Evolutionary conservation across 2,113 vertebrate genomes (phyloP), one percentile per base, ranked within the genome.

Genomic region (Takifugu flavidus): DNA sequence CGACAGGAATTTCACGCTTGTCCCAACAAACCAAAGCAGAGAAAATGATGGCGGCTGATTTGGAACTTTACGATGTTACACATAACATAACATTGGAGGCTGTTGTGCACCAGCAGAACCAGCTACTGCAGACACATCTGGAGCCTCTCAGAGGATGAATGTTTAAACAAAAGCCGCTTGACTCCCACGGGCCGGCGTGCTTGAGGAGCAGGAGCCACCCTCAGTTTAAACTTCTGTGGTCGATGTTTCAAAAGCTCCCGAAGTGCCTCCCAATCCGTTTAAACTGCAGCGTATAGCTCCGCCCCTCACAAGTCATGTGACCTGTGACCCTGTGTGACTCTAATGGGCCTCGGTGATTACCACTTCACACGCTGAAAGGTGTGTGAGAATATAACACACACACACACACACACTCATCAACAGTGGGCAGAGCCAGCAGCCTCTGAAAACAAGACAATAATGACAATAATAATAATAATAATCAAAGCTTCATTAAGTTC

Each of bases 121-220:
- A 11, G 61, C 50, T 55, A 49, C 67, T 70, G 74, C 34, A 78
- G 65, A 64, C 75, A 82, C 86, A 91, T 83, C 88, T 90, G 87
- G 72, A 77, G 65, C 78, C 62, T 72, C 79, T 89, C 83, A 84
- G 80, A 82, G 70, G 70, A 83, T 70, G 53, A 83, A 79, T 87
- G 83, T 84, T 87, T 85, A 87, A 83, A 86, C 79, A 89, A 81
- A 68, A 80, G 80, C 67, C 73, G 53, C 77, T 74, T 79, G 58
- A 52, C 59, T 79, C 79, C 79, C 71, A 42, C 49, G 13, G 57
- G n/a, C 65, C 51, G 43, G 68, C 57, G 25, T 66, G 68, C 76
- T 15, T 79, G 74, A 62, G 77, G 70, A 77, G 68, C 72, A 27
- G 72, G 62, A 82, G 64, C 34, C 56, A 59, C 52, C 43, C 65